Evolutionary conservation across 2,113 vertebrate genomes (phyloP).

Genomic region (Clupea harengus): DNA sequence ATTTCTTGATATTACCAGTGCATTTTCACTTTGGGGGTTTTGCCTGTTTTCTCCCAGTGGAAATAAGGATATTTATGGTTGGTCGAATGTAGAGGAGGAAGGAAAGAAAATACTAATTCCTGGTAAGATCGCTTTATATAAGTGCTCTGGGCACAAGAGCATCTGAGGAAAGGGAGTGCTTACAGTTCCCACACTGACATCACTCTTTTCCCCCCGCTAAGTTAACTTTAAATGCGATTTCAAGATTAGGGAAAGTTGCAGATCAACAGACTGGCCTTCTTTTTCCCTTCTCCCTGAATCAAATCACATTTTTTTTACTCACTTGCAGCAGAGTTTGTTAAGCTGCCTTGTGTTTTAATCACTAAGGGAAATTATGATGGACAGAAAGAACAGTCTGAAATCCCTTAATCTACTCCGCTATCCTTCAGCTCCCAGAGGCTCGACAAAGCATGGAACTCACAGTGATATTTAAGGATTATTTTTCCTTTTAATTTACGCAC

Average conservation of each 20-base stretch:
- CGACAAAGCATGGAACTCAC: background rate
- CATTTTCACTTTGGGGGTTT: background rate
- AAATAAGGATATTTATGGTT: background rate
- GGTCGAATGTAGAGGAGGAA: background rate
- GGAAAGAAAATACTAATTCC: background rate
- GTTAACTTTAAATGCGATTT: constrained; percentile 11
- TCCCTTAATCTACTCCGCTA: constrained; percentile 28
- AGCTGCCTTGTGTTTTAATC: constrained; percentile 28
- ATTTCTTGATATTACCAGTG: background rate
- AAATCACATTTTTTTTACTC: background rate
- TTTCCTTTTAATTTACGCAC: background rate
- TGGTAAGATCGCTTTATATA: constrained; percentile 1
- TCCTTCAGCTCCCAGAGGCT: constrained; percentile 29
- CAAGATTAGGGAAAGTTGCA: background rate
- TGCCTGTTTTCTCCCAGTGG: background rate
- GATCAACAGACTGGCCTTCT: background rate
- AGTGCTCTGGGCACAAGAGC: background rate
- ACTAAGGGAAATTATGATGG: constrained; percentile 34
- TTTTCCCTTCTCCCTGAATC: background rate
- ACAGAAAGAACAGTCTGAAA: constrained; percentile 19
- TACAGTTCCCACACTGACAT: constrained; percentile 1
- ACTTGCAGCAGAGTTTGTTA: constrained; percentile 3
- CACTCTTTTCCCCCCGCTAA: background rate
- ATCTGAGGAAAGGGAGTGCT: background rate
- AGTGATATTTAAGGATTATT: constrained; percentile 5